Evolutionary conservation across 2,113 vertebrate genomes (phyloP), one percentile per base, ranked within the genome.

Genomic region (Halcyon malimbica): DNA sequence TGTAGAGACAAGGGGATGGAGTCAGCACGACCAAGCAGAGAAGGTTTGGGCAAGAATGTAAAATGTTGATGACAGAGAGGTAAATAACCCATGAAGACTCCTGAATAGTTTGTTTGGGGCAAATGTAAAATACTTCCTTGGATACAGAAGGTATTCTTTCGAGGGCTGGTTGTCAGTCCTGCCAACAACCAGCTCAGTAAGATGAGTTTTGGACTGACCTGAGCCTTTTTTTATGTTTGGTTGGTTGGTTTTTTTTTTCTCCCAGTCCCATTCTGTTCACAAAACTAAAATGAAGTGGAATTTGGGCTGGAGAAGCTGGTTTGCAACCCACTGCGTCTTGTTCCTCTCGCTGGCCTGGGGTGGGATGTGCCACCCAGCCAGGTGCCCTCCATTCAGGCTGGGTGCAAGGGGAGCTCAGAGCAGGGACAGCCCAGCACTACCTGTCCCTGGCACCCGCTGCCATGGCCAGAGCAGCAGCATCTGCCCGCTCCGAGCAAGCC

Each of bases 401-500:
- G 44, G 26, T 62, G 23, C 56, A 44, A 20, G 23, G 21, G 68
- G 13, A 57, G 56, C 42, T 67, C 42, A 11, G 54, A 69, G 59
- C 5, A 4, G 51, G 51, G 50, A 42, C n/a, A 64, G 51, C 44
- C 48, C 67, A 50, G 6, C 54, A 31, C 33, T 62, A 25, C 37
- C 25, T 4, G 0, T 35, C 28, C 42, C 39, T n/a, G 20, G 24
- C 29, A 4, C 41, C 37, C 29, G 2, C 16, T 4, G 3, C 48
- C 2, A 4, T 7, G 10, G 53, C 14, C 31, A 20, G 21, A 53
- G 48, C 42, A 8, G 13, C 0, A 3, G 0, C 8, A 2, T 19
- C 62, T n/a, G 21, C 84, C 20, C 0, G 0, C 62, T 25, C 33
- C 2, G 1, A 70, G 68, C 39, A 8, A 60, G 24, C 29, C 29